Conservation (phyloP, 2,888 invertebrate species). For the Cephonodes hylas region DNA sequence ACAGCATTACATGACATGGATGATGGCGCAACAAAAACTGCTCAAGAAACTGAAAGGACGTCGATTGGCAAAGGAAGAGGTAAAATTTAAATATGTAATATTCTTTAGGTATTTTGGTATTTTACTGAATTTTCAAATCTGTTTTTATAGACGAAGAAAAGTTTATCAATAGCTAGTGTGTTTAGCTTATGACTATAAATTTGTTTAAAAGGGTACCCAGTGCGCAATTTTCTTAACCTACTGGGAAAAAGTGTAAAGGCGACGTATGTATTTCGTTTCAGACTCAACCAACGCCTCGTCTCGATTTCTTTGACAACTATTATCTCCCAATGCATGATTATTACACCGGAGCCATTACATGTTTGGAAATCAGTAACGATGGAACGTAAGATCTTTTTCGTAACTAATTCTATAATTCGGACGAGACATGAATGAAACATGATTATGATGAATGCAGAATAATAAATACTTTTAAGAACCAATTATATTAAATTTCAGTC, state of each 20-base stretch:
- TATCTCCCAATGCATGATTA: slow-evolving; percentile 88
- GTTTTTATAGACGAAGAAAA: background rate
- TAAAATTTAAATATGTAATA: no score
- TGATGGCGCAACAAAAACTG: slow-evolving; percentile 50
- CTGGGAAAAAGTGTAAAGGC: no score
- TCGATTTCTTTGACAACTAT: slow-evolving; percentile 82
- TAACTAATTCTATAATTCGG: background rate
- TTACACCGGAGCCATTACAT: slow-evolving; percentile 84
- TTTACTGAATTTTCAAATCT: no score
- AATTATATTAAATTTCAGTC: slow-evolving; percentile 38
- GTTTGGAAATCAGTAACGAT: slow-evolving; percentile 83
- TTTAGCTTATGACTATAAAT: background rate
- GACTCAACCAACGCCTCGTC: slow-evolving; percentile 65
- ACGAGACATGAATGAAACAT: no score
- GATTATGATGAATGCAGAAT: no score
- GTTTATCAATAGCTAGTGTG: background rate
- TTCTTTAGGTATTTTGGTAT: background rate
- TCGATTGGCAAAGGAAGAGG: slow-evolving; percentile 70
- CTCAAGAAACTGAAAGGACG: slow-evolving; percentile 68
- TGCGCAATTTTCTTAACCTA: no score
- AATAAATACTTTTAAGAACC: no score
- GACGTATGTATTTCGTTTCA: slow-evolving; percentile 38
- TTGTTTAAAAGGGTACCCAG: no score
- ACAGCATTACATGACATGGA: slow-evolving; percentile 51
- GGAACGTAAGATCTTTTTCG: slow-evolving; percentile 59